These are phyloP conservation scores for Falco cherrug DNA, from an alignment of 2,797 vertebrate genomes.

Conservation along the genomic window DNA sequence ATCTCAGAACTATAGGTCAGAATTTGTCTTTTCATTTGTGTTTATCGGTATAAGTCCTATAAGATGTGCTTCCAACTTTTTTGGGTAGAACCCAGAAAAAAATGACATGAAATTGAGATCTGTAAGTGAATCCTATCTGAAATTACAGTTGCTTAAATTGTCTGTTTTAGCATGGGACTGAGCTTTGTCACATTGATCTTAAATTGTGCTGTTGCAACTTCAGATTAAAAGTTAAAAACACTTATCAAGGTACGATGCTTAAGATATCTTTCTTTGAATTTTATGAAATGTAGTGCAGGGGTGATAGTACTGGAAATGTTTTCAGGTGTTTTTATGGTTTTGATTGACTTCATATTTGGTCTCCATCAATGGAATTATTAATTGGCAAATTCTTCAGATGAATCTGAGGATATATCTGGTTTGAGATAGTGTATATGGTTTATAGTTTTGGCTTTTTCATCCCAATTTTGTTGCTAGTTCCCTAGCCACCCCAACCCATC, in stretches of 20 bases:
- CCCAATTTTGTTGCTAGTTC: neutral
- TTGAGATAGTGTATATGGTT: neutral
- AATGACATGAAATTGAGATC: neutral
- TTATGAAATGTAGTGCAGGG: neutral
- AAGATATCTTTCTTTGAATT: neutral
- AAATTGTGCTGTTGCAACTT: neutral
- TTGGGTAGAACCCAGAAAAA: neutral
- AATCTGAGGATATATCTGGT: neutral
- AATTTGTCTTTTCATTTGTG: neutral
- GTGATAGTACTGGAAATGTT: neutral
- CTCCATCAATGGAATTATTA: neutral
- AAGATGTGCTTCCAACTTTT: neutral
- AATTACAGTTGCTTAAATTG: neutral
- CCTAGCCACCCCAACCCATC: accelerated
- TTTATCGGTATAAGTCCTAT: neutral
- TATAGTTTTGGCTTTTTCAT: neutral
- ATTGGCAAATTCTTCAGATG: neutral
- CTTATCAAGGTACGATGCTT: neutral
- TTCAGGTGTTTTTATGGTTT: neutral
- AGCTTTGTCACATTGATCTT: neutral
- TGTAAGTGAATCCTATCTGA: neutral
- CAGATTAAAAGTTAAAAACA: neutral
- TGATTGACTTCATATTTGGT: neutral
- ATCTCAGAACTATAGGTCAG: neutral
- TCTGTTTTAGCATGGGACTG: neutral